phyloP scores from a whole-genome alignment of 2,797 vertebrate genomes.

The Peromyscus nudipes region DNA sequence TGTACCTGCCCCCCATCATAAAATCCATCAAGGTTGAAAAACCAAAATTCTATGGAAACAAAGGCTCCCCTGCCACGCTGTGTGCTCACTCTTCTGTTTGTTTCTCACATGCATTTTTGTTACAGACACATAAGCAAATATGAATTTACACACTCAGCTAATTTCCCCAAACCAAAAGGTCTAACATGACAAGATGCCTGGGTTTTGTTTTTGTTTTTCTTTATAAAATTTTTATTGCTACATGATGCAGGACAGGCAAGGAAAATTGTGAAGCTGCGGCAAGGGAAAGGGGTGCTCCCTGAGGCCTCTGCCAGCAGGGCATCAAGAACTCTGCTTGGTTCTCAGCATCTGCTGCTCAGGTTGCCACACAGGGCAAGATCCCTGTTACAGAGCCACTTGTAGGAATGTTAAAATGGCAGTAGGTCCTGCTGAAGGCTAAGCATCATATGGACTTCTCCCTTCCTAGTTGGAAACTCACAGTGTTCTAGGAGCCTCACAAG shows the following conservation, averaged over 20 bases:
- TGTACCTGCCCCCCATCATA: background rate
- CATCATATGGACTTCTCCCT: no score
- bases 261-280: background rate
- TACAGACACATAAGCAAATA: background rate
- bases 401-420: background rate
- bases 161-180: background rate
- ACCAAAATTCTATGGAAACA: background rate
- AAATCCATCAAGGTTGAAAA: background rate
- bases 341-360: background rate
- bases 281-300: background rate
- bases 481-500: background rate
- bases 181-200: background rate
- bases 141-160: background rate
- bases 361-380: background rate
- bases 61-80: background rate
- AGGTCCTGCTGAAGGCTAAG: background rate
- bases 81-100: background rate
- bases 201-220: background rate
- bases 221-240: background rate
- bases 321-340: background rate
- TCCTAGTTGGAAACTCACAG: background rate
- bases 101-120: background rate
- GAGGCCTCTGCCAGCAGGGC: background rate
- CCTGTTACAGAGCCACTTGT: background rate
- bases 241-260: background rate